These are phyloP conservation scores for Scyliorhinus canicula DNA, from an alignment of 2,797 vertebrate genomes.

Conservation along the genomic window DNA sequence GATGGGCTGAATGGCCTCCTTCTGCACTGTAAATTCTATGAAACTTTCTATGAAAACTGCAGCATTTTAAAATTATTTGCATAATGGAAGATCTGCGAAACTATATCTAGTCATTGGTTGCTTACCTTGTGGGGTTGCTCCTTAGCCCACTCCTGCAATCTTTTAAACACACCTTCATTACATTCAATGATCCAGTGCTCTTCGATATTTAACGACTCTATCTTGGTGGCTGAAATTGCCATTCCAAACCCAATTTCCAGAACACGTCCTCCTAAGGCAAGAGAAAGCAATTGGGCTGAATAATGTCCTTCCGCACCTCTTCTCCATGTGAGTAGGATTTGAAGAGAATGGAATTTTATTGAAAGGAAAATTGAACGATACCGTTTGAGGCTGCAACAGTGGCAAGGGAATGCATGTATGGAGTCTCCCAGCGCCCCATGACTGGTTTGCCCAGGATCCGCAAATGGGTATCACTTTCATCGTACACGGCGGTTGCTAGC, in stretches of 20 bases:
- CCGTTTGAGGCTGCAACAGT: constrained; percentile 77
- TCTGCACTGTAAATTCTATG: no score
- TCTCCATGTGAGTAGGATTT: no score
- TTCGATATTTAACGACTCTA: constrained; percentile 76
- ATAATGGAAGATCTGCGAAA: background rate
- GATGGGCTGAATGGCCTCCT: no score
- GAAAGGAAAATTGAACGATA: no score
- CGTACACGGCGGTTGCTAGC: constrained; percentile 71
- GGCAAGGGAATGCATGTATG: constrained; percentile 90
- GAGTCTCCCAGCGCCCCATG: constrained; percentile 98
- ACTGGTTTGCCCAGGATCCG: constrained; percentile 95
- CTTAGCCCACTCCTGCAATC: constrained; percentile 80
- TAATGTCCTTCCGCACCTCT: background rate
- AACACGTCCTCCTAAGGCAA: constrained; percentile 74
- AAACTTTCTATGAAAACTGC: no score
- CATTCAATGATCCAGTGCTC: constrained; percentile 97
- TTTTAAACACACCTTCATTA: constrained; percentile 81
- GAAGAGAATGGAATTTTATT: no score
- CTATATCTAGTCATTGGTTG: background rate
- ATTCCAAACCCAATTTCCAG: constrained; percentile 96
- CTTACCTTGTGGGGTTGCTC: constrained; percentile 80
- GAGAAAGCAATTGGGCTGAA: constrained; percentile 7
- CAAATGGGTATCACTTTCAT: constrained; percentile 73
- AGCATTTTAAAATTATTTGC: no score
- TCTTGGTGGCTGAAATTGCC: constrained; percentile 84